Percentiles rank a stretch among this genome's conserved stretches.
phyloP scores from a whole-genome alignment of 1,140 invertebrate species.

The Neuroterus valhalla region DNA sequence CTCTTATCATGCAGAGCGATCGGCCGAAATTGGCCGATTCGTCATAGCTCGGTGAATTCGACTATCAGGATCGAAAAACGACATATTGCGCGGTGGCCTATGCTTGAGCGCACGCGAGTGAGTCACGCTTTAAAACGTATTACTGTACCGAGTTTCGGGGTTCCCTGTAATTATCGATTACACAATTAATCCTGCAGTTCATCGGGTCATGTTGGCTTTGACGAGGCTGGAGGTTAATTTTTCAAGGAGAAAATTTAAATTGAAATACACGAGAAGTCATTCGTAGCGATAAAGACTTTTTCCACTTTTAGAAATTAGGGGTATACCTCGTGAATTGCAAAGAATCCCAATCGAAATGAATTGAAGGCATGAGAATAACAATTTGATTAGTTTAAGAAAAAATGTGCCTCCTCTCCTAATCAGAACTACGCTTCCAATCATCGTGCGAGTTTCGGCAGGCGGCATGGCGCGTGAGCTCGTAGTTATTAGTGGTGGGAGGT shows the following conservation, averaged over 20 bases:
- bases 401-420: too few relatives aligned
- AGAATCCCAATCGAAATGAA: too few relatives aligned
- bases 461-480: too few relatives aligned
- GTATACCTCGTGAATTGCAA: too few relatives aligned
- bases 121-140: conserved; percentile 69
- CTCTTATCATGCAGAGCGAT: conserved; percentile 70
- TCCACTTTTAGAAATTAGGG: background rate
- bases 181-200: conserved; percentile 61
- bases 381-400: too few relatives aligned
- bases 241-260: conserved; percentile 1
- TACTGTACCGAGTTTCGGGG: conserved; percentile 53
- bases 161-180: conserved; percentile 65
- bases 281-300: background rate
- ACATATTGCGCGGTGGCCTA: conserved; percentile 62
- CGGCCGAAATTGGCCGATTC: conserved; percentile 74
- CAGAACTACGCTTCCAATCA: too few relatives aligned
- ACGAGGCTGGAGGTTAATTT: background rate
- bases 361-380: too few relatives aligned
- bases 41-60: conserved; percentile 73
- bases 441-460: too few relatives aligned
- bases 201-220: conserved; percentile 33
- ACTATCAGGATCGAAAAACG: conserved; percentile 72
- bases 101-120: conserved; percentile 67
- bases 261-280: background rate
- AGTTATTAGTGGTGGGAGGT: too few relatives aligned